These are phyloP conservation scores for Eumacrocentrus americanus DNA, from an alignment of 2,888 invertebrate genomes.

Conservation along the genomic window DNA sequence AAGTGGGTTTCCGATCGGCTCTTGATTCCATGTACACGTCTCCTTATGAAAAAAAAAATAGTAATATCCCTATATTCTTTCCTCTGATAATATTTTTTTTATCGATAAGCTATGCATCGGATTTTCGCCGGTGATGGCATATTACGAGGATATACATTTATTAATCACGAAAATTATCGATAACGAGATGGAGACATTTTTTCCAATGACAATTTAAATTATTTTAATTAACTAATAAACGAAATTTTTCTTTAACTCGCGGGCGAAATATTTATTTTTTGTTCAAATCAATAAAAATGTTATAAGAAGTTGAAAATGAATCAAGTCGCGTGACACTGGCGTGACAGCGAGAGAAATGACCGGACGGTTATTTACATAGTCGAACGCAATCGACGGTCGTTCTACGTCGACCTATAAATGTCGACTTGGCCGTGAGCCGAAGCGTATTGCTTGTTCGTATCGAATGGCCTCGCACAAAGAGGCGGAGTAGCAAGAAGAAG, in stretches of 20 bases:
- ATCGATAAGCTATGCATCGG: not conserved
- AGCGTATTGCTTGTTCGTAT: slow-evolving; percentile 17
- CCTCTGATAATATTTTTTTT: not conserved
- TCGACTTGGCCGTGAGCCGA: slow-evolving; percentile 37
- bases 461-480: slow-evolving; percentile 7
- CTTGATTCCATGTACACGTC: not conserved
- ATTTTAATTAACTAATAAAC: not conserved
- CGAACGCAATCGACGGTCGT: slow-evolving; percentile 37
- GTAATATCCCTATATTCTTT: not conserved
- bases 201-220: not conserved
- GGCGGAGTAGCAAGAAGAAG: not conserved
- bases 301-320: slow-evolving; percentile 11
- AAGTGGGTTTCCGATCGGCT: slow-evolving; percentile 14
- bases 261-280: not conserved
- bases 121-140: not conserved
- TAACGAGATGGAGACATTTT: not conserved
- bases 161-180: not conserved
- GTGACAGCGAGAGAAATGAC: slow-evolving; percentile 31
- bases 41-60: not conserved
- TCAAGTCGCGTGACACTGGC: slow-evolving; percentile 24
- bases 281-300: not conserved
- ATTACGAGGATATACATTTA: not conserved
- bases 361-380: slow-evolving; percentile 30
- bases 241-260: no score
- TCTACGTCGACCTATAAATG: slow-evolving; percentile 41